Evolutionary conservation across 2,888 invertebrate genomes (phyloP).

Genomic region (Choreutis nemorana): DNA sequence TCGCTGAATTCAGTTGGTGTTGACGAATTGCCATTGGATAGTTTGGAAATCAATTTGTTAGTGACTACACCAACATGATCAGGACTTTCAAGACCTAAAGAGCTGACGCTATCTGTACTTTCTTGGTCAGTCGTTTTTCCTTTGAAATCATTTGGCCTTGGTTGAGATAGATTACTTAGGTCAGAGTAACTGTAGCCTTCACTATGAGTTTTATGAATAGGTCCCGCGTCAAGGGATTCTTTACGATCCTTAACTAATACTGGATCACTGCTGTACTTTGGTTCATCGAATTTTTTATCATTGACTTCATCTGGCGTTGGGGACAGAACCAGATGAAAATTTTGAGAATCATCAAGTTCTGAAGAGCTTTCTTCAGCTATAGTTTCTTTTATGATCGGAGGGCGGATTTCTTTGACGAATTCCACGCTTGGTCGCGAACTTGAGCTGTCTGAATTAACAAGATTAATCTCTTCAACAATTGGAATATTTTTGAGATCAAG

Average conservation of each 20-base stretch:
- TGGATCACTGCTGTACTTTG: constrained; percentile 34
- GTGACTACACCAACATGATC: constrained; percentile 38
- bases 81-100: constrained; percentile 41
- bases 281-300: constrained; percentile 15
- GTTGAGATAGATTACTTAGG: constrained; percentile 28
- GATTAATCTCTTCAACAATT: constrained; percentile 13
- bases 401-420: constrained; percentile 30
- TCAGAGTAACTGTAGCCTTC: constrained; percentile 40
- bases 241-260: constrained; percentile 28
- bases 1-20: constrained; percentile 39
- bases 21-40: constrained; percentile 57
- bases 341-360: constrained; percentile 49
- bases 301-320: constrained; percentile 23
- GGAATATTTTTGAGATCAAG: constrained; percentile 15
- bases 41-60: constrained; percentile 49
- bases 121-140: constrained; percentile 48
- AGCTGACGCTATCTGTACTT: constrained; percentile 47
- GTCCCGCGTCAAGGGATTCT: constrained; percentile 28
- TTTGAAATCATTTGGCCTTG: constrained; percentile 23
- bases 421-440: constrained; percentile 31
- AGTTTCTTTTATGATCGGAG: constrained; percentile 26
- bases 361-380: constrained; percentile 30
- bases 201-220: constrained; percentile 29
- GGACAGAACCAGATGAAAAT: constrained; percentile 41
- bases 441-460: constrained; percentile 19